Evolutionary conservation across 2,113 vertebrate genomes (phyloP).

Genomic region (Octodon degus): DNA sequence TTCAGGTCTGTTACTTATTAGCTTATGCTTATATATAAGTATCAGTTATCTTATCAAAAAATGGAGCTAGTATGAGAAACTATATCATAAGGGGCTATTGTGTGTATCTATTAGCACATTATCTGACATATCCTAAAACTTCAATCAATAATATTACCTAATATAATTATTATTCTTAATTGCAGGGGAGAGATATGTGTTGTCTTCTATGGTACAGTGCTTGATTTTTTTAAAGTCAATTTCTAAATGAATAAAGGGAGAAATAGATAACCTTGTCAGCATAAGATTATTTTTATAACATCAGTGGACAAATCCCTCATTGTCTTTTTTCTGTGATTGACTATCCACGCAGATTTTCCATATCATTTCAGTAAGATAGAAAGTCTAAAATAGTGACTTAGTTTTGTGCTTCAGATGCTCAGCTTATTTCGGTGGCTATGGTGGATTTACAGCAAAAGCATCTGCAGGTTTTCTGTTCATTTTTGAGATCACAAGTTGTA

Average conservation of each 20-base stretch:
- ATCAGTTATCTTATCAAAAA: neutral
- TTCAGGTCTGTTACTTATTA: neutral
- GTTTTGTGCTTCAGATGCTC: neutral
- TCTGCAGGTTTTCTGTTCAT: neutral
- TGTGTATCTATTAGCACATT: neutral
- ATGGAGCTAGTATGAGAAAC: neutral
- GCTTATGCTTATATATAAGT: neutral
- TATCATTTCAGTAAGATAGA: neutral
- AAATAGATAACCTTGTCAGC: neutral
- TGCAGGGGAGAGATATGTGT: neutral
- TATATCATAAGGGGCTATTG: neutral
- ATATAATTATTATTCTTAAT: neutral
- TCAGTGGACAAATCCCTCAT: neutral
- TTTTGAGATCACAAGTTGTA: neutral
- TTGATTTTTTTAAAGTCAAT: neutral
- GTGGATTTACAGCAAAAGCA: neutral
- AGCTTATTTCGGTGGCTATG: neutral
- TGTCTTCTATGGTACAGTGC: neutral
- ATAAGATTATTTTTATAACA: neutral
- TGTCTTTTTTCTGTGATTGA: neutral
- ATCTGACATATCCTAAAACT: neutral
- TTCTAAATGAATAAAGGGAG: neutral
- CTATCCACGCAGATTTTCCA: neutral
- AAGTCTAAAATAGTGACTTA: neutral
- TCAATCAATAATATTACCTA: constrained; percentile 3